Evolutionary conservation across 2,113 vertebrate genomes (phyloP), one percentile per base, ranked within the genome.

Genomic region (Malaclemys terrapin): DNA sequence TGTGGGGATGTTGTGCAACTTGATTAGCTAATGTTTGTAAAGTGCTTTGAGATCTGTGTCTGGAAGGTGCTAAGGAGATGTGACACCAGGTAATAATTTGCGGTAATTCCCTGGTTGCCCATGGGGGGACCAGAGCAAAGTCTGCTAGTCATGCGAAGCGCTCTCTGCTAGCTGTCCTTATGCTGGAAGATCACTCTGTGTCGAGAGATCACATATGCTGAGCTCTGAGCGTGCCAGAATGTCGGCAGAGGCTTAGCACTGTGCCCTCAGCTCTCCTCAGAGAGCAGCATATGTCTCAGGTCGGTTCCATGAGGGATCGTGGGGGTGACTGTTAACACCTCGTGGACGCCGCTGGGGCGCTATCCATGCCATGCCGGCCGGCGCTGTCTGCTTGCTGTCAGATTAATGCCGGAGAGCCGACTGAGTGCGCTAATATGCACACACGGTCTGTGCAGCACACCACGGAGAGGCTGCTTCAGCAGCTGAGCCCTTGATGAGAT

Each of bases 371-470:
- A 9, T 17, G 27, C 25, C 12, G 16, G 78, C 24, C 62, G 59
- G 82, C 11, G 10, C 54, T 53, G 65, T 47, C 85, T 62, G 29
- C 69, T 92, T 53, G 54, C 89, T 94, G 91, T 29, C 82, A 52
- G 75, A 59, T 82, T 45, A 50, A 85, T 88, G 72, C 82, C 79
- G 45, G 85, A 0, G 35, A 5, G 75, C 52, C 78, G 47, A 14
- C 29, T 22, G 57, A 35, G 5, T 53, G 35, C n/a, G 3, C 59
- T 49, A 56, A 65, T 65, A 45, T 42, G 69, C 38, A 47, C 62
- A 65, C 5, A 17, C 1, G 16, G 89, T 79, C 93, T 91, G 87
- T 79, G 8, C 59, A 56, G 45, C 88, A 50, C 1, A 0, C 47
- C 1, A 29, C 82, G 50, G 80, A 80, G 76, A 87, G 78, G 91